Evolutionary conservation across 2,888 invertebrate species (phyloP), one percentile per base, ranked within the genome.

Genomic region (Chromoteleia sp.): DNA sequence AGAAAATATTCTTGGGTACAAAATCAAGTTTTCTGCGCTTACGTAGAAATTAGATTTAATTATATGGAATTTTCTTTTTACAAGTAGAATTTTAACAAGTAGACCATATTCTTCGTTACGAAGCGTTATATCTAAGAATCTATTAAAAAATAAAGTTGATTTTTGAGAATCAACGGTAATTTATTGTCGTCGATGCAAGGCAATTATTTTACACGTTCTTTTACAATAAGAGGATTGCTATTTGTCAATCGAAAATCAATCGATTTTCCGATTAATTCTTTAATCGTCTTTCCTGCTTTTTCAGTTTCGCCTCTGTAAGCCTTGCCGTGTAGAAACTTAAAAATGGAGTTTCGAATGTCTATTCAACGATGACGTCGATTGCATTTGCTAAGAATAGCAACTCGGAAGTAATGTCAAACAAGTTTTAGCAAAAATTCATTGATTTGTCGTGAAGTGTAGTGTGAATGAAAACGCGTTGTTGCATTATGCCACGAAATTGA

Each of bases 81-180:
- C n/a, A n/a, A n/a, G n/a, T n/a, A n/a, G n/a, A n/a, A n/a, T n/a
- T n/a, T n/a, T n/a, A n/a, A n/a, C n/a, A n/a, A n/a, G n/a, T n/a
- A n/a, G n/a, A n/a, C n/a, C n/a, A n/a, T n/a, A n/a, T n/a, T n/a
- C n/a, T n/a, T n/a, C n/a, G n/a, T n/a, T n/a, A n/a, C n/a, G n/a
- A n/a, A n/a, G n/a, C n/a, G n/a, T n/a, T n/a, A n/a, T n/a, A n/a
- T n/a, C 25, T 25, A 25, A 25, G 25, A 5, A 25, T 25, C 52
- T 30, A 3, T n/a, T n/a, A n/a, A n/a, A n/a, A n/a, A n/a, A n/a
- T n/a, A n/a, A n/a, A n/a, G n/a, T n/a, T n/a, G n/a, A n/a, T n/a
- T n/a, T n/a, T n/a, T n/a, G 52, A 8, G 30, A 14, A 30, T 52
- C 29, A 15, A 14, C 7, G 52, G 12, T 15, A 52, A 43, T 52